A percentile compares a stretch with the other conserved stretches of the same genome.
Conservation (phyloP, 2,888 invertebrate species). For the Dolichomitus sp. region DNA sequence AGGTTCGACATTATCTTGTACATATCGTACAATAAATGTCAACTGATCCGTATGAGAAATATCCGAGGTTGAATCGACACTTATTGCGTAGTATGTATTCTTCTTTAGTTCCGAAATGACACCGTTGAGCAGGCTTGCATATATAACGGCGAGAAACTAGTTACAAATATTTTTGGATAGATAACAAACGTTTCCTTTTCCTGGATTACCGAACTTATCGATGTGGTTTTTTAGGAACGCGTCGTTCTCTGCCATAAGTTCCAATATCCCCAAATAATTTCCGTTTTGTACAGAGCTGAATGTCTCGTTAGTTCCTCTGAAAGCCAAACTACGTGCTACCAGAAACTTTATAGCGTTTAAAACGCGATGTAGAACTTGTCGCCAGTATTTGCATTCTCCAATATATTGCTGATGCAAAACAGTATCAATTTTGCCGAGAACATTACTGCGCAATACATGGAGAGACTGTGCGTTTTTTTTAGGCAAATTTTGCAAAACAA, state of each 20-base stretch:
- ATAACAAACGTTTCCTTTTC: constrained; percentile 74
- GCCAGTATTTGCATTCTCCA: too few species aligned
- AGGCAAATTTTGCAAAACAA: too few species aligned
- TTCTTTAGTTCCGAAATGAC: constrained; percentile 44
- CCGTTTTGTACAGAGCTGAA: constrained; percentile 75
- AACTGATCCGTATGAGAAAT: too few species aligned
- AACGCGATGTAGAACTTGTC: too few species aligned
- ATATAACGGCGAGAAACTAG: constrained; percentile 77
- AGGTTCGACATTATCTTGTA: constrained; percentile 42
- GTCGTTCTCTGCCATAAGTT: constrained; percentile 41
- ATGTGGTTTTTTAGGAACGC: too few species aligned
- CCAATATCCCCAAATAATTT: constrained; percentile 76
- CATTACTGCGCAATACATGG: too few species aligned
- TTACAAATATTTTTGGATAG: constrained; percentile 76
- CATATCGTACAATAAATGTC: too few species aligned
- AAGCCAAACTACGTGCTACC: constrained; percentile 72
- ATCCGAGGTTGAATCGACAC: background rate
- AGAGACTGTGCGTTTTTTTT: too few species aligned
- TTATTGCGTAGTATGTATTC: too few species aligned
- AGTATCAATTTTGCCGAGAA: too few species aligned
- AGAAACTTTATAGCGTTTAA: constrained; percentile 69
- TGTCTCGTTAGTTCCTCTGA: constrained; percentile 74
- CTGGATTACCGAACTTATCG: constrained; percentile 69
- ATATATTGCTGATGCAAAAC: too few species aligned
- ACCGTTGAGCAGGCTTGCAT: constrained; percentile 69